Conservation (phyloP, 1,140 invertebrate species). For the Ips nitidus region DNA sequence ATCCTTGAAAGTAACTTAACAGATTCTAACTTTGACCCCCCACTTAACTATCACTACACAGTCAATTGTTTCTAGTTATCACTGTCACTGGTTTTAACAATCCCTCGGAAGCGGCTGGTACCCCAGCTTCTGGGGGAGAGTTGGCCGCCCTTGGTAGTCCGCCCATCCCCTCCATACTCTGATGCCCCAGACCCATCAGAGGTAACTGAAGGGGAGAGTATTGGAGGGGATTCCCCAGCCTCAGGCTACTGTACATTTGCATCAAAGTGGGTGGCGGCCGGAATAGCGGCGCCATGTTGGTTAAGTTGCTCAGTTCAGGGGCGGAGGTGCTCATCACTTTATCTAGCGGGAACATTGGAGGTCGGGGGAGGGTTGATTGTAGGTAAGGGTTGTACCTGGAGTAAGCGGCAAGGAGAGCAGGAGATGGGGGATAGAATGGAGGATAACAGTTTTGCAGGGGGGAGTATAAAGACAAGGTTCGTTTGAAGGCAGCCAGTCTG, state of each 20-base stretch:
- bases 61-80: conserved; percentile 45
- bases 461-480: conserved; percentile 58
- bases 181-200: conserved; percentile 34
- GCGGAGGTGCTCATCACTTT: conserved; percentile 31
- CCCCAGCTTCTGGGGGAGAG: conserved; percentile 29
- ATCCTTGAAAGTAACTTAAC: too few relatives aligned
- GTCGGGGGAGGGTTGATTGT: conserved; percentile 32
- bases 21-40: too few relatives aligned
- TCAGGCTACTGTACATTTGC: conserved; percentile 45
- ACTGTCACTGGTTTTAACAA: conserved; percentile 49
- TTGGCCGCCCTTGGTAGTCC: conserved; percentile 18
- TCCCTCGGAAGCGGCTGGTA: conserved; percentile 36
- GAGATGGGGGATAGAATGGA: conserved; percentile 38
- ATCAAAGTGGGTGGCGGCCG: conserved; percentile 39
- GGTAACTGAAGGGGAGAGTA: conserved; percentile 42
- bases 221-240: conserved; percentile 40
- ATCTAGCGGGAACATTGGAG: conserved; percentile 36
- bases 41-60: too few relatives aligned
- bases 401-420: conserved; percentile 37
- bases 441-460: conserved; percentile 51
- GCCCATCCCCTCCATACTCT: conserved; percentile 18
- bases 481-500: conserved; percentile 84
- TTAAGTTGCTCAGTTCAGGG: conserved; percentile 35
- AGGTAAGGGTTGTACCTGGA: conserved; percentile 49
- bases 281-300: conserved; percentile 34